A percentile compares a stretch with the other conserved stretches of the same genome.
Conservation (phyloP, 2,888 invertebrate genomes). For the Drosophila colorata region DNA sequence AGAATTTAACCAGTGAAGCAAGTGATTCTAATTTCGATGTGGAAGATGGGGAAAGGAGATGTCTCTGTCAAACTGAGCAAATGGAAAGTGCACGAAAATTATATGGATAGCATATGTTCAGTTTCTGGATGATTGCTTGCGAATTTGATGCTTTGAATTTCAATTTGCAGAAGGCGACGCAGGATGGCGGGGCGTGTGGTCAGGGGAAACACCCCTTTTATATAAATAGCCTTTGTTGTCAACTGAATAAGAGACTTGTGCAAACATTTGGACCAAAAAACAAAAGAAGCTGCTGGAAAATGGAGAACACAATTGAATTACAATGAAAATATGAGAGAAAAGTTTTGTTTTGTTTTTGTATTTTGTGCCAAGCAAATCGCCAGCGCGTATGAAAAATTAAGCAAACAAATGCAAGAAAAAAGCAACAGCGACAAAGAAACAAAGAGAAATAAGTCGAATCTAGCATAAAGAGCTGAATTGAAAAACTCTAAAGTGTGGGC, state of each 20-base stretch:
- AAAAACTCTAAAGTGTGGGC: constrained; percentile 62
- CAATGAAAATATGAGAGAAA: constrained; percentile 77
- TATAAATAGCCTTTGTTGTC: constrained; percentile 29
- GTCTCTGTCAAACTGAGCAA: constrained; percentile 9
- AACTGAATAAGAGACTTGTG: constrained; percentile 57
- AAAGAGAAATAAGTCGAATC: constrained; percentile 44
- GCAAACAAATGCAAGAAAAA: constrained; percentile 62
- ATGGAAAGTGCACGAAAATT: constrained; percentile 57
- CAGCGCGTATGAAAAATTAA: constrained; percentile 56
- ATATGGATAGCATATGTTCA: constrained; percentile 70
- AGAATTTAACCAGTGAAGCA: constrained; percentile 2
- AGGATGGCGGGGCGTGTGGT: not conserved
- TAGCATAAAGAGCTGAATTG: constrained; percentile 25
- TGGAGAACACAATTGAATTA: constrained; percentile 74
- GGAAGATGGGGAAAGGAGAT: not conserved
- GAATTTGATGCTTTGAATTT: constrained; percentile 75
- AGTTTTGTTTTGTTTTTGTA: constrained; percentile 6
- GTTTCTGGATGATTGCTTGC: constrained; percentile 73
- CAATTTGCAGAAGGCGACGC: constrained; percentile 45
- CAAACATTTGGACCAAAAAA: constrained; percentile 68
- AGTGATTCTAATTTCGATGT: constrained; percentile 9
- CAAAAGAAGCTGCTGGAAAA: constrained; percentile 40
- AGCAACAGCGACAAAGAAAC: constrained; percentile 60
- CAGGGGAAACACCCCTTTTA: constrained; percentile 53
- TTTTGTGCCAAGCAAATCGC: constrained; percentile 15